Evolutionary conservation across 2,797 vertebrate species (phyloP).

Genomic region (Molothrus ater): DNA sequence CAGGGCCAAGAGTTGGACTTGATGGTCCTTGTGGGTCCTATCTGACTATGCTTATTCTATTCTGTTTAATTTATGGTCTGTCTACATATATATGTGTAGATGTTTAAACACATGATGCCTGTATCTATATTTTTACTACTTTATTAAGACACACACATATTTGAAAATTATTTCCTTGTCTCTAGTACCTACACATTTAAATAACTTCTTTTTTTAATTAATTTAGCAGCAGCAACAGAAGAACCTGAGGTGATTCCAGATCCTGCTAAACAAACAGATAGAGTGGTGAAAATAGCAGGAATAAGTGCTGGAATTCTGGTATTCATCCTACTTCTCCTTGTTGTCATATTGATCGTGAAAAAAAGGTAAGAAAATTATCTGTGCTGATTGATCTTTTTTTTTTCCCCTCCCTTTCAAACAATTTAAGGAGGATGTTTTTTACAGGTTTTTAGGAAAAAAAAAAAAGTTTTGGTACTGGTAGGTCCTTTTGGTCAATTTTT

Average conservation of each 20-base stretch:
- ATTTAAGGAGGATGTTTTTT: background rate
- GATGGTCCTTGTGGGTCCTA: background rate
- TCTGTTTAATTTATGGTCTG: background rate
- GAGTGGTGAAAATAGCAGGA: constrained; percentile 97
- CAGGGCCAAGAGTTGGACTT: background rate
- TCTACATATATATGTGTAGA: background rate
- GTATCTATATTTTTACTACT: background rate
- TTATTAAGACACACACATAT: background rate
- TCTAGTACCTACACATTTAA: constrained; percentile 25
- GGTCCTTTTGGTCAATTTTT: background rate
- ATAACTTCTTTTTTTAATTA: constrained; percentile 57
- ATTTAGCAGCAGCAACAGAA: constrained; percentile 90
- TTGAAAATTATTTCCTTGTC: background rate
- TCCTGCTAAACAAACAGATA: constrained; percentile 95
- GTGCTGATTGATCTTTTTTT: background rate
- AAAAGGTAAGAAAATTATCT: constrained; percentile 86
- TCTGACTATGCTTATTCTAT: background rate
- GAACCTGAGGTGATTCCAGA: constrained; percentile 97
- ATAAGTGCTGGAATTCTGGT: constrained; percentile 95
- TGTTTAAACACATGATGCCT: background rate
- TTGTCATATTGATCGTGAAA: constrained; percentile 94
- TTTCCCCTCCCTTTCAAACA: background rate
- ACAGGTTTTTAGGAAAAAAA: background rate
- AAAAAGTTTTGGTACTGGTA: background rate
- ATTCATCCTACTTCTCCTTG: constrained; percentile 93